These are phyloP conservation scores for Pimpla rufipes DNA, from an alignment of 2,888 invertebrate species.

Conservation along the genomic window DNA sequence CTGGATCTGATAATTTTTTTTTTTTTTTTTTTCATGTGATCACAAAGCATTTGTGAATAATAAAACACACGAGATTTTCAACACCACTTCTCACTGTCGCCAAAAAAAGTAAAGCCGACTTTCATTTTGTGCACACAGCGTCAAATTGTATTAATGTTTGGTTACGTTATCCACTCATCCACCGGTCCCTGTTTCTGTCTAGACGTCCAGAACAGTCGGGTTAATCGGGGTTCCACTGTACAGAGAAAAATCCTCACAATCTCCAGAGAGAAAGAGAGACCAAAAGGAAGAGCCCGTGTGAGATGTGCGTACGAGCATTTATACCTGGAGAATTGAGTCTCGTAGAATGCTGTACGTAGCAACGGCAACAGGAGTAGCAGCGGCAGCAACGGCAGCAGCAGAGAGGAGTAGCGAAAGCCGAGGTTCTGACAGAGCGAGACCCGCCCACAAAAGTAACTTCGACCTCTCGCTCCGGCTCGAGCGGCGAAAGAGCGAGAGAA, in stretches of 20 bases:
- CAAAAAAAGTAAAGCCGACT: too few relatives aligned
- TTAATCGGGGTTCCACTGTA: too few relatives aligned
- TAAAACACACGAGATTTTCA: too few relatives aligned
- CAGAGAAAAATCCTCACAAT: constrained; percentile 40
- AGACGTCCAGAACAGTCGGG: constrained; percentile 34
- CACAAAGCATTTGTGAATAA: too few relatives aligned
- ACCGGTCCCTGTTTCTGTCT: neutral
- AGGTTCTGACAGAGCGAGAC: constrained; percentile 84
- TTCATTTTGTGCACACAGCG: too few relatives aligned
- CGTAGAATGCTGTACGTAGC: constrained; percentile 44
- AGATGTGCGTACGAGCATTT: constrained; percentile 71
- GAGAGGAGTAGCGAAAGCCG: constrained; percentile 65
- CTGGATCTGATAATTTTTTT: too few relatives aligned
- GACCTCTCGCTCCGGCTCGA: constrained; percentile 71
- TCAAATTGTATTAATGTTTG: too few relatives aligned
- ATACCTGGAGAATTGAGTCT: constrained; percentile 71
- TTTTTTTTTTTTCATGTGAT: too few relatives aligned
- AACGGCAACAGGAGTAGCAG: constrained; percentile 59
- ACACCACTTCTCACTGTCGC: too few relatives aligned
- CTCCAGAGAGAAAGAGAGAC: neutral
- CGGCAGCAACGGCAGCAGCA: constrained; percentile 45
- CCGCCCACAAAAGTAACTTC: constrained; percentile 86
- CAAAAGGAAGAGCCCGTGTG: constrained; percentile 54
- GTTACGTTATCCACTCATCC: too few relatives aligned
- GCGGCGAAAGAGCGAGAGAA: constrained; percentile 63